Base-by-base conservation (phyloP, 2,113 vertebrate species). In the Arvicanthis niloticus region DNA sequence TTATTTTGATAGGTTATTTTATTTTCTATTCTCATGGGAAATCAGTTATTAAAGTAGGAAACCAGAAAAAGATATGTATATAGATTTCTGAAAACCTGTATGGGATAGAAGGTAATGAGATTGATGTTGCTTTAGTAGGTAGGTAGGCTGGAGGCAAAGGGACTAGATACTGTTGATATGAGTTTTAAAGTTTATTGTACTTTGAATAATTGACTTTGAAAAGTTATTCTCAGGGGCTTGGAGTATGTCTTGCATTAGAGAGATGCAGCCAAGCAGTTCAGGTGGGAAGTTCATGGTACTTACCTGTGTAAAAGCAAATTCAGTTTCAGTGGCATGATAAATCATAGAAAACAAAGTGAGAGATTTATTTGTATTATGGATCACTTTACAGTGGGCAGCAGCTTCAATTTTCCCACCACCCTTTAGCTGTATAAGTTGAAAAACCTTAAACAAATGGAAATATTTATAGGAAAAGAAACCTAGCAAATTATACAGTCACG, bases 181-280 rank as follows among this genome's bases (percentile, higher is more conserved):
- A 88, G 70, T 65, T 72, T 58, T 75, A 12, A 89, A 91, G 62
- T 53, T 89, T 78, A 37, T 53, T 85, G 58, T 24, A 45, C 42
- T 95, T 80, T 21, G 70, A 92, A 81, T 87, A 95, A 84, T 70
- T 84, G 81, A 82, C 87, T 91, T 95, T 91, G 90, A 93, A 85
- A 68, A 90, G 81, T 93, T 81, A 51, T 22, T 94, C 65, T 86
- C 8, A 1, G 8, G 60, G 40, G 11, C 34, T 62, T 56, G 6
- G 68, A 45, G 37, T 53, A 21, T 65, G n/a, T 24, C 34, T 13
- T 72, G 62, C 37, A 12, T 45, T 37, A 21, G 56, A 53, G 8
- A n/a, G 42, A 70, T 37, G 42, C 24, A 13, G 24, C 7, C 7
- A 2, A 8, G 42, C 16, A 51, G 53, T 12, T 67, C 21, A 16